These are phyloP conservation scores for Apostichopus parvimensis DNA, from an alignment of 35 echinoderm and acorn worm genomes.

Conservation along the genomic window DNA sequence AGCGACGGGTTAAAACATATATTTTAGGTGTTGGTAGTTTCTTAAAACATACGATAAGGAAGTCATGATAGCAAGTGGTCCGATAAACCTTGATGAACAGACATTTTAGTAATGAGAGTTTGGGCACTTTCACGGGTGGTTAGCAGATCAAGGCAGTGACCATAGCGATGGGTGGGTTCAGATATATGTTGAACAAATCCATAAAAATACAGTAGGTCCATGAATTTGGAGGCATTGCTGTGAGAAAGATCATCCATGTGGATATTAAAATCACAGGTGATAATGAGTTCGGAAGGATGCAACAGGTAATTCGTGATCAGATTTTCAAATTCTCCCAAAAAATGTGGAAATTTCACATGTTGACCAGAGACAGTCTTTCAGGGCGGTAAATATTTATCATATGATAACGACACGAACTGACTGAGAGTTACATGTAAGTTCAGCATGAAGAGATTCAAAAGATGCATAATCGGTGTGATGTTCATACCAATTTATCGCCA, in stretches of 20 bases:
- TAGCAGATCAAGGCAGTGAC: not conserved
- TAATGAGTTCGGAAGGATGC: constrained; percentile 9
- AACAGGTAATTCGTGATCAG: constrained; percentile 28
- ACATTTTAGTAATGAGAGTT: not conserved
- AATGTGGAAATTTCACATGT: constrained; percentile 30
- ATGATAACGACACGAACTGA: constrained; percentile 3
- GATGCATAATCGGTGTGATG: not conserved
- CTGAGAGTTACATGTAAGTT: not conserved
- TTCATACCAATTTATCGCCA: constrained; percentile 18
- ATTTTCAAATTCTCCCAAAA: constrained; percentile 11
- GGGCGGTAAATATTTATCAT: constrained; percentile 20
- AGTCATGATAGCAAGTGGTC: constrained; percentile 1
- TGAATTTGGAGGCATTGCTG: not conserved
- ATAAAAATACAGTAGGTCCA: not conserved
- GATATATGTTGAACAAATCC: constrained; percentile 52
- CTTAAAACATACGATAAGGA: not conserved
- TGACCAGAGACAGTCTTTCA: constrained; percentile 16
- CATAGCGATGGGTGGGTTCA: not conserved
- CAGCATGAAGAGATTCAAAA: constrained; percentile 37
- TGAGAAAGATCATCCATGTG: constrained; percentile 47
- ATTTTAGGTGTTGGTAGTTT: too few relatives aligned
- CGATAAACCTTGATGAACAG: not conserved
- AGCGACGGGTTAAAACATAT: not conserved
- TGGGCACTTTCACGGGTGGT: not conserved
- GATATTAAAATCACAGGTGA: constrained; percentile 64